These are phyloP conservation scores for Atlantisia rogersi DNA, from an alignment of 2,113 vertebrate species.

Conservation along the genomic window DNA sequence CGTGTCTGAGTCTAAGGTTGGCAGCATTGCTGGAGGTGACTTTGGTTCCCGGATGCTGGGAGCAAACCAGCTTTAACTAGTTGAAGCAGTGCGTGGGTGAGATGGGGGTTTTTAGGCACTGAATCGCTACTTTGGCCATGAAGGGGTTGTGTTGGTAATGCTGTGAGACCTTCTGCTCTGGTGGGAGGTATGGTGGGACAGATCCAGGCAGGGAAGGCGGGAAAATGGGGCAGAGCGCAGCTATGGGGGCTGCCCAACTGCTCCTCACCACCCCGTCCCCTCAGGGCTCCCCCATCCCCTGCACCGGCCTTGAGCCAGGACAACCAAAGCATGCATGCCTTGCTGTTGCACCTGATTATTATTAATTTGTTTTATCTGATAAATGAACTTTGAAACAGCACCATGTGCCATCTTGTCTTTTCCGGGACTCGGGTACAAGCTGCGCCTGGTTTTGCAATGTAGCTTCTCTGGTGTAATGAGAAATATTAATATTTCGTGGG, in stretches of 20 bases:
- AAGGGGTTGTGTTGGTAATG: accelerated
- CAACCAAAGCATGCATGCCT: accelerated
- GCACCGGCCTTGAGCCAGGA: accelerated
- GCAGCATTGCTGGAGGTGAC: not conserved
- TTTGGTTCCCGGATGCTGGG: not conserved
- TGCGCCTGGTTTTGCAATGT: accelerated
- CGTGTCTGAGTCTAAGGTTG: too few relatives aligned
- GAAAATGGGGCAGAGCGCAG: accelerated
- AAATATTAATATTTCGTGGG: too few relatives aligned
- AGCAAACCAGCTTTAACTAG: too few relatives aligned
- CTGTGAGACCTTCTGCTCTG: too few relatives aligned
- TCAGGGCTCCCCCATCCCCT: accelerated
- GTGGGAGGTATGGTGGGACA: not conserved
- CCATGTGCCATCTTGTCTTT: not conserved
- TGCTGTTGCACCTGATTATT: not conserved
- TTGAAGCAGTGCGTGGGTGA: accelerated
- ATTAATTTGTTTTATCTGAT: too few relatives aligned
- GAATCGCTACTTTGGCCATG: not conserved
- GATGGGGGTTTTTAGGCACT: not conserved
- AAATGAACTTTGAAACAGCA: accelerated
- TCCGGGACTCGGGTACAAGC: accelerated
- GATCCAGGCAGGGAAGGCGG: accelerated
- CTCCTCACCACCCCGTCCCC: accelerated
- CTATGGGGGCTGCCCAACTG: accelerated
- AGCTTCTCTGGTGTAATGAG: not conserved